Base-by-base conservation (phyloP, 2,888 invertebrate genomes). In the Pomacea canaliculata region DNA sequence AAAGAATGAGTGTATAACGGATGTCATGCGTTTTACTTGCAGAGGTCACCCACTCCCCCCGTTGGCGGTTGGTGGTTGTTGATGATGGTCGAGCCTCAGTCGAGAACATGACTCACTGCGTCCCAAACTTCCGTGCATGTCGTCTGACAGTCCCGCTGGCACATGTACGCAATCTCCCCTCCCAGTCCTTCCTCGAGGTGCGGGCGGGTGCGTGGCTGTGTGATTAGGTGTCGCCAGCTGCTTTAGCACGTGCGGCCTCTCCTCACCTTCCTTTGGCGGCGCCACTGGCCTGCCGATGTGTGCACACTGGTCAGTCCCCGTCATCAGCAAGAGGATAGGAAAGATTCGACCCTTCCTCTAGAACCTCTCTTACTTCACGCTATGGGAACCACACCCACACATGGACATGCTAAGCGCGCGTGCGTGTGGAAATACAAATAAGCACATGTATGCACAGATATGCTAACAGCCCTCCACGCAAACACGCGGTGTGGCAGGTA, bases 281-380 rank as follows among this genome's bases (percentile, higher is more conserved):
- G 68, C 68, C 68, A 68, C 68, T 27, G 48, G n/a, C 16, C 48
- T 68, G n/a, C 12, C 68, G 68, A 46, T 68, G 68, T 68, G n/a
- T 68, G 68, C 68, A 18, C 46, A 46, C 67, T 51, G 65, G 9
- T 23, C 27, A 65, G 18, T 13, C 23, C 65, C 10, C 65, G 8
- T 27, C 37, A 27, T 37, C 37, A 65, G 23, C 18, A 65, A 27
- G 65, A 27, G 9, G 23, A 62, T 19, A 62, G 18, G n/a, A 62
- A 37, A 37, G 37, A 37, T 37, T 37, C 37, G 37, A 37, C 37
- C 37, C 37, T 37, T 37, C 37, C 3, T 37, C 37, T 37, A 37
- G 37, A 37, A 37, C 37, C 37, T 37, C 37, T 37, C 37, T 37
- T 37, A 37, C 37, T 37, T 37, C 37, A 37, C 5, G 37, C 37